Base-by-base conservation (phyloP, 2,888 invertebrate genomes). In the Agonopterix subpropinquella region DNA sequence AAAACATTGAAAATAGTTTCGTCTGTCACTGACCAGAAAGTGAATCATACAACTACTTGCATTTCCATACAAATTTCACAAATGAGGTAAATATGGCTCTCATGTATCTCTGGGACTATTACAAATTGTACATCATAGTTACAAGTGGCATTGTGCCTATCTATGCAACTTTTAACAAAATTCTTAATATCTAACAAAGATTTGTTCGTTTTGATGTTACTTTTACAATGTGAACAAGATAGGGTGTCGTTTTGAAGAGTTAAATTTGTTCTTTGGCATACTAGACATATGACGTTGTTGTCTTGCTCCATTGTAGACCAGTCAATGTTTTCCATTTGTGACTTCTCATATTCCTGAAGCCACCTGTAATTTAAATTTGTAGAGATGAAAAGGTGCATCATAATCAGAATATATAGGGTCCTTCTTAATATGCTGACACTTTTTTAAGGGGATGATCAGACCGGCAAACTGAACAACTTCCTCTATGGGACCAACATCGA, bases 211-310 rank as follows among this genome's bases (percentile, higher is more conserved):
- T 62, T 70, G n/a, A 81, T 64, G 41, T 52, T 53, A 48, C 59
- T 67, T 49, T 72, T 79, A 59, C 91, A 91, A 50, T 64, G 60
- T 50, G 71, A 67, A 58, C 83, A 89, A 7, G 57, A 53, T 8
- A 82, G 41, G 11, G 52, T 47, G 8, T 62, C 59, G 53, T 64
- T 62, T 11, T 55, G 39, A 42, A 70, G 55, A 41, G 62, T 58
- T n/a, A 84, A 65, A 58, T 81, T 81, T 9, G 63, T 56, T 65
- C 82, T 80, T 63, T 89, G 79, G 53, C 91, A 91, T 11, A 91
- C 66, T 1, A 90, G 90, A 55, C 91, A 91, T 56, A 90, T 83
- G 1, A 90, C 72, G 59, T 71, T 67, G 43, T 77, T 64, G 45
- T 80, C 76, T 48, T 75, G 64, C 51, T 86, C 82, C 15, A 83